Evolutionary conservation across 2,797 vertebrate genomes (phyloP), one percentile per base, ranked within the genome.

Genomic region (Neoniphon sammara): DNA sequence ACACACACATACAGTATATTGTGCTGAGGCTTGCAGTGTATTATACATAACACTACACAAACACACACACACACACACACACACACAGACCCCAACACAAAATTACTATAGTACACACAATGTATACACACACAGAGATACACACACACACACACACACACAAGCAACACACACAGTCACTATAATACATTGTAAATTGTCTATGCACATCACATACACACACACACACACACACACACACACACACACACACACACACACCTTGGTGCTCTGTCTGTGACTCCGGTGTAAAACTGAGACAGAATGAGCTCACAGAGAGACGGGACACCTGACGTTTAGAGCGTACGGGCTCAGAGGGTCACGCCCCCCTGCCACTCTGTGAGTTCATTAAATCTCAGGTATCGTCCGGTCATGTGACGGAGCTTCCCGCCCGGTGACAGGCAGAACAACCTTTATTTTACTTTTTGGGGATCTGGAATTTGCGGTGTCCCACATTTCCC

Each of bases 191-290:
- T 31, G 30, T 31, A 39, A 2, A 39, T 39, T 39, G 9, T 39
- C 7, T 39, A 7, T 17, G 5, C 30, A 5, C 36, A 2, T 14
- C 14, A 7, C 8, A 39, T 7, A 39, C 36, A 39, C 39, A 42
- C 39, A 31, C 30, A 31, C 69, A 54, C 61, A 44, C 66, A 72
- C 66, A 49, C 55, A 31, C 75, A 34, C 62, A 55, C 56, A 49
- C 54, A 17, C 2, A 39, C 56, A n/a, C 31, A n/a, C 31, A 0
- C 18, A 9, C 56, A 12, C 4, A 9, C 9, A 20, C 15, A 31
- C 2, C 6, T 20, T 20, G 31, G 36, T 39, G 65, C 75, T 74
- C 66, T 46, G 68, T 60, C 75, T 44, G 83, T 80, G 78, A 82
- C 78, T 85, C 81, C 0, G 20, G 58, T 44, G 65, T 70, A 63